phyloP scores from a whole-genome alignment of 1,140 invertebrate species.

The Lasioglossum albipes region DNA sequence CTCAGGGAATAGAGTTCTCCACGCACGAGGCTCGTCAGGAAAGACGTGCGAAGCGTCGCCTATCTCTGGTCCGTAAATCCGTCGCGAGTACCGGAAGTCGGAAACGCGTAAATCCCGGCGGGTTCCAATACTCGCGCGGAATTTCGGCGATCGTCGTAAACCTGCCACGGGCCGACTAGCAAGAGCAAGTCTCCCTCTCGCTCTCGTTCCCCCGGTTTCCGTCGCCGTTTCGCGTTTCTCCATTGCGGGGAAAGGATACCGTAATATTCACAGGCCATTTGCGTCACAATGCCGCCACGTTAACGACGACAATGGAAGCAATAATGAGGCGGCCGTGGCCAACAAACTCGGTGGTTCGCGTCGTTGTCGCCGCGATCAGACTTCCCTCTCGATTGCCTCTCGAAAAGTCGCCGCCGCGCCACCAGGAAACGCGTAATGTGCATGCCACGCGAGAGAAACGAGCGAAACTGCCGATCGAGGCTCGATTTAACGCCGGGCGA shows the following conservation, averaged over 20 bases:
- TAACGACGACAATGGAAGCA: constrained; percentile 63
- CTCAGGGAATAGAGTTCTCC: too few relatives aligned
- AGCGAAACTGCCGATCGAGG: neutral
- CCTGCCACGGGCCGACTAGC: constrained; percentile 9
- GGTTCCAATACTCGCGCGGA: constrained; percentile 56
- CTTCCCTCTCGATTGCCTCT: constrained; percentile 4
- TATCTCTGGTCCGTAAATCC: constrained; percentile 48
- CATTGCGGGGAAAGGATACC: constrained; percentile 43
- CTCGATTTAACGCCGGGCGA: neutral
- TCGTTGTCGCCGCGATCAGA: neutral
- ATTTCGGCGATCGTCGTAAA: constrained; percentile 60
- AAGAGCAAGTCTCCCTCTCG: neutral
- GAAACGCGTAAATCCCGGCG: constrained; percentile 62
- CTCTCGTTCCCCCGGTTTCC: neutral
- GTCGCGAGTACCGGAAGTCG: constrained; percentile 58
- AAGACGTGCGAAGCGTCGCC: neutral
- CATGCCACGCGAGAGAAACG: neutral
- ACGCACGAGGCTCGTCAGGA: too few relatives aligned
- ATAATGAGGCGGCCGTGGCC: constrained; percentile 60
- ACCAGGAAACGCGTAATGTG: constrained; percentile 14
- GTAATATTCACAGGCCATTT: constrained; percentile 68
- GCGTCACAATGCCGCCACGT: constrained; percentile 62
- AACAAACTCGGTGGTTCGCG: constrained; percentile 49
- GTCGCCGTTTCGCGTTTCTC: neutral
- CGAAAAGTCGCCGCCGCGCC: constrained; percentile 4